Conservation (phyloP, 2,113 vertebrate genomes). For the Lethenteron reissneri region DNA sequence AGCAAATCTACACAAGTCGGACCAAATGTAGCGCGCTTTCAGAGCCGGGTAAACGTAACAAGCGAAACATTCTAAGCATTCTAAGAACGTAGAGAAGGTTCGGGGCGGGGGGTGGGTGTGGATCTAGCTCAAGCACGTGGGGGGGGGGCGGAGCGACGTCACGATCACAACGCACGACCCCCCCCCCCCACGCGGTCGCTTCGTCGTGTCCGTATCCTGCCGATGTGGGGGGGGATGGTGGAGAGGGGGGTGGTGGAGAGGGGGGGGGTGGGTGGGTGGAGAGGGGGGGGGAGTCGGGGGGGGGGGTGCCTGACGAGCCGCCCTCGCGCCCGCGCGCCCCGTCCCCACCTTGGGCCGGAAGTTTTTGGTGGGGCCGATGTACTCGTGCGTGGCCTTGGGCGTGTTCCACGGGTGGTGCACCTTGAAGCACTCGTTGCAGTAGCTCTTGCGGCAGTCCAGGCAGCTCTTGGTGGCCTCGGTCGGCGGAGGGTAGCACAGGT, state of each 20-base stretch:
- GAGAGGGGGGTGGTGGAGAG: neutral
- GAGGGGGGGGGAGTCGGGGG: neutral
- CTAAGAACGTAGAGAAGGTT: accelerated
- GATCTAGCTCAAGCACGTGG: neutral
- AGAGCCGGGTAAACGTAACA: neutral
- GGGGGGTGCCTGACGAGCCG: neutral
- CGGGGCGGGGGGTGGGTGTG: accelerated
- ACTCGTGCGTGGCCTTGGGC: conserved; percentile 73
- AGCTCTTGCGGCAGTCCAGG: conserved; percentile 71
- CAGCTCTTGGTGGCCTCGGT: conserved; percentile 87
- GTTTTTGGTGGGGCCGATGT: conserved; percentile 63
- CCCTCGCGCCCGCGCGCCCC: neutral
- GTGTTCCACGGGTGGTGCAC: conserved; percentile 95
- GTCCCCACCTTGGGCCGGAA: conserved; percentile 64
- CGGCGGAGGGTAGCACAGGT: conserved; percentile 60
- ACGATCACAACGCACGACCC: too few species aligned
- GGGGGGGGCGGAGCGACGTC: neutral
- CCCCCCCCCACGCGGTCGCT: too few species aligned
- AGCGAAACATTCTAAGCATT: too few species aligned
- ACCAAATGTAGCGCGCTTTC: neutral
- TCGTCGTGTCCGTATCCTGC: neutral
- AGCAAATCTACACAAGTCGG: neutral
- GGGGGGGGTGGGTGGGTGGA: neutral
- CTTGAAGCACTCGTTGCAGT: conserved; percentile 95
- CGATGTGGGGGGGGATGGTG: neutral